Evolutionary conservation across 2,797 vertebrate species (phyloP).

Genomic region (Phaenicophaeus curvirostris): DNA sequence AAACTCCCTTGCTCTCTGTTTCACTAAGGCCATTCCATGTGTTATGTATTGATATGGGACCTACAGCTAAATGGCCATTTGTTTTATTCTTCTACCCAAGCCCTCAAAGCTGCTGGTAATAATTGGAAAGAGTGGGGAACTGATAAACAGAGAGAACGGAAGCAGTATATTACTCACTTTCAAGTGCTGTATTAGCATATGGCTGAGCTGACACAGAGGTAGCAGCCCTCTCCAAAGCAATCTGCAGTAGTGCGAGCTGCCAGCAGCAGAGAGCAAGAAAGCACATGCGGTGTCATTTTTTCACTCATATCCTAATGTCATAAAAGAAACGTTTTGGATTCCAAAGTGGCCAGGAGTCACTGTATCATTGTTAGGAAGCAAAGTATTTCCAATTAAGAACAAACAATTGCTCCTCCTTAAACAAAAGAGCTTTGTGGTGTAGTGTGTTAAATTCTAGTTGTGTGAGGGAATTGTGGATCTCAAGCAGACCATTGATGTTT

Average conservation of each 20-base stretch:
- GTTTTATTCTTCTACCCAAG: not conserved
- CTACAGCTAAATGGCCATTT: not conserved
- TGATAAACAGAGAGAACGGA: not conserved
- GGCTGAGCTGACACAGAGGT: not conserved
- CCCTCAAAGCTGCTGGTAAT: not conserved
- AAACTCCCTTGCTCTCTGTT: conserved; percentile 33
- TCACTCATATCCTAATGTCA: not conserved
- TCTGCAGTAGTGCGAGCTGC: not conserved
- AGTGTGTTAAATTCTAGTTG: not conserved
- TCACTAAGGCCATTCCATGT: not conserved
- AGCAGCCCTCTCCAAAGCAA: not conserved
- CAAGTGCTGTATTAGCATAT: not conserved
- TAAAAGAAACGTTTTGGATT: not conserved
- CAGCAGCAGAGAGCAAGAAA: not conserved
- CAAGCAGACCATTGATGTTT: not conserved
- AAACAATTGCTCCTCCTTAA: accelerated
- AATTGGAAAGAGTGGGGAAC: not conserved
- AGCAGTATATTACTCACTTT: not conserved
- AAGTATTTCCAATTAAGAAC: not conserved
- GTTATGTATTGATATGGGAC: not conserved
- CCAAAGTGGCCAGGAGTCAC: not conserved
- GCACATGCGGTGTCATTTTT: accelerated
- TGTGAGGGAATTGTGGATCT: not conserved
- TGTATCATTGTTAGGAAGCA: not conserved
- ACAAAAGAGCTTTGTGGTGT: not conserved